Conservation (phyloP, 2,113 vertebrate species). For the Accipiter cooperii region DNA sequence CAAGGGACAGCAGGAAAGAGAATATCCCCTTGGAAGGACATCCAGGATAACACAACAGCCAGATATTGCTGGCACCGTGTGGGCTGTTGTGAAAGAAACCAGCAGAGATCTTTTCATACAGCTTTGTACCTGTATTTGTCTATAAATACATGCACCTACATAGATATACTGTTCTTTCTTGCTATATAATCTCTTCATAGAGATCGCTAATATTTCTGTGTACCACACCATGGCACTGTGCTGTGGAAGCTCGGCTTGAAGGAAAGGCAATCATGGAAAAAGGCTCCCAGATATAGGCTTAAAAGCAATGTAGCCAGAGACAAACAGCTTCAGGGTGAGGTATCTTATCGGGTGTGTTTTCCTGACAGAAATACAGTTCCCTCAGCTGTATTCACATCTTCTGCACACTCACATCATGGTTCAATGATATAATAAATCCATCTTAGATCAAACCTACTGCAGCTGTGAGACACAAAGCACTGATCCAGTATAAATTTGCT, state of each 20-base stretch:
- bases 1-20: not conserved
- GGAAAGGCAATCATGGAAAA: not conserved
- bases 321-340: not conserved
- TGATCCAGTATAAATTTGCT: not conserved
- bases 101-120: not conserved
- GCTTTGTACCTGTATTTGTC: not conserved
- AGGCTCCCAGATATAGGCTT: not conserved
- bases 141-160: not conserved
- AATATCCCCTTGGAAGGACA: not conserved
- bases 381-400: not conserved
- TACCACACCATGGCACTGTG: not conserved
- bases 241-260: not conserved
- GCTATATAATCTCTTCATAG: not conserved
- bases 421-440: not conserved
- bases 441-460: not conserved
- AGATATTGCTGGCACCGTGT: not conserved
- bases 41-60: not conserved
- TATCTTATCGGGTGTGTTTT: not conserved
- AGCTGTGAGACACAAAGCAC: slow-evolving; percentile 8
- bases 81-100: not conserved
- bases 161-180: not conserved
- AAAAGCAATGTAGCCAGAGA: not conserved
- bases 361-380: not conserved
- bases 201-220: not conserved
- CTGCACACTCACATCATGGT: not conserved